Evolutionary conservation across 2,113 vertebrate genomes (phyloP).

Genomic region (Oceanites oceanicus): DNA sequence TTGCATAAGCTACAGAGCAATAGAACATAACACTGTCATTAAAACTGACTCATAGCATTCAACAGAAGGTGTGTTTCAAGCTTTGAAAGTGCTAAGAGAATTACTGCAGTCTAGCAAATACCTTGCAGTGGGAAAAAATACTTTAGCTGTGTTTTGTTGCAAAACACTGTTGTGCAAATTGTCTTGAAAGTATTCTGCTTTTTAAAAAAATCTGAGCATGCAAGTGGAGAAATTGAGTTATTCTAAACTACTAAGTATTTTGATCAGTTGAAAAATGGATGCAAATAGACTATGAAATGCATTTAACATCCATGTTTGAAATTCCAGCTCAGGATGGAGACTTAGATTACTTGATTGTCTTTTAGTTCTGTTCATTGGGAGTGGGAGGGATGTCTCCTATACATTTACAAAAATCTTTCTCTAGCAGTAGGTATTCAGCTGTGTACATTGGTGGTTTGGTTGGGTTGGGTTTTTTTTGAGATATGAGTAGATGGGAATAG

Average conservation of each 20-base stretch:
- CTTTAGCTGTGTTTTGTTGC: background rate
- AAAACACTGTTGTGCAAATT: background rate
- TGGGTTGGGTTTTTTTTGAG: background rate
- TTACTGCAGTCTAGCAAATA: slow-evolving; percentile 52
- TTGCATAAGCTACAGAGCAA: slow-evolving; percentile 63
- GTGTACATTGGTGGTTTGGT: background rate
- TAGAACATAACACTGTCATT: slow-evolving; percentile 66
- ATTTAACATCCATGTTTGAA: background rate
- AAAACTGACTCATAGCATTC: slow-evolving; percentile 70
- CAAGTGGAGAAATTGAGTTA: background rate
- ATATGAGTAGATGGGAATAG: background rate
- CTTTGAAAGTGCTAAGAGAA: slow-evolving; percentile 45
- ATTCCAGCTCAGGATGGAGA: background rate
- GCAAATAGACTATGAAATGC: background rate
- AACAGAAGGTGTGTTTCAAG: slow-evolving; percentile 65
- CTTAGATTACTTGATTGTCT: background rate
- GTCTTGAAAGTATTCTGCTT: background rate
- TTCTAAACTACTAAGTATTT: background rate
- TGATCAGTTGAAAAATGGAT: background rate
- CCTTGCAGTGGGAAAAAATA: slow-evolving; percentile 10
- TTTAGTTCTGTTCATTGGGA: background rate
- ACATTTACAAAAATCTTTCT: background rate
- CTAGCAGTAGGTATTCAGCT: background rate
- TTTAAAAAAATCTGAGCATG: background rate
- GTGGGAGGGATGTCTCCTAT: rapidly evolving